Evolutionary conservation across 2,797 vertebrate species (phyloP).

Genomic region (Phalloptychus januarius): DNA sequence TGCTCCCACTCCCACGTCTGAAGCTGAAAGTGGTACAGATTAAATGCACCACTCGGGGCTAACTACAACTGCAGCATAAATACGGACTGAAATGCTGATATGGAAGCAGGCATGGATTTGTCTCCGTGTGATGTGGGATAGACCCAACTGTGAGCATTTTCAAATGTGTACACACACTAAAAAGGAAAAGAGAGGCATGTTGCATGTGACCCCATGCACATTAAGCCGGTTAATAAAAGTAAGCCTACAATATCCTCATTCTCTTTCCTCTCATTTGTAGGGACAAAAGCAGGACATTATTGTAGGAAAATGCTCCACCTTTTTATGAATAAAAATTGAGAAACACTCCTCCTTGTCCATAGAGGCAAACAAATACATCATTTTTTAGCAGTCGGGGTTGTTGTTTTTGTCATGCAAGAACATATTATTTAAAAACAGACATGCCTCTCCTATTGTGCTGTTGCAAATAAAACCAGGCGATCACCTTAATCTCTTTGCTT

Average conservation of each 20-base stretch:
- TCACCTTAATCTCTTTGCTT: not conserved
- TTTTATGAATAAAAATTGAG: constrained; percentile 20
- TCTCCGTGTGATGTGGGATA: constrained; percentile 41
- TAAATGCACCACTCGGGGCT: constrained; percentile 71
- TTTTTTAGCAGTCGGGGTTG: not conserved
- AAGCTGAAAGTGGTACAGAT: constrained; percentile 68
- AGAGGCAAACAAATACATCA: not conserved
- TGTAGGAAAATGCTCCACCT: constrained; percentile 9
- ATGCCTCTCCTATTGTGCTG: not conserved
- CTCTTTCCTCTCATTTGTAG: constrained; percentile 19
- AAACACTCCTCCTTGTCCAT: constrained; percentile 2
- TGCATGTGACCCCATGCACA: constrained; percentile 9
- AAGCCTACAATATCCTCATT: constrained; percentile 7
- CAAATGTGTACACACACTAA: constrained; percentile 17
- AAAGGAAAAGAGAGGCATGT: not conserved
- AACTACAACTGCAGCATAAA: constrained; percentile 72
- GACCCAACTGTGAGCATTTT: constrained; percentile 23
- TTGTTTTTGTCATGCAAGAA: not conserved
- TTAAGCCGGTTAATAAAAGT: not conserved
- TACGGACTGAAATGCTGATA: constrained; percentile 54
- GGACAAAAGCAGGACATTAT: not conserved
- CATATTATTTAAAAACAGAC: constrained; percentile 4
- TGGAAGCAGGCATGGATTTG: constrained; percentile 52
- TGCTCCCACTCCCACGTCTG: constrained; percentile 69
- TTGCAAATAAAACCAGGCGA: constrained; percentile 1